A percentile compares a stretch with the other conserved stretches of the same genome.
phyloP scores from a whole-genome alignment of 2,797 vertebrate genomes.

The Novumbra hubbsi region DNA sequence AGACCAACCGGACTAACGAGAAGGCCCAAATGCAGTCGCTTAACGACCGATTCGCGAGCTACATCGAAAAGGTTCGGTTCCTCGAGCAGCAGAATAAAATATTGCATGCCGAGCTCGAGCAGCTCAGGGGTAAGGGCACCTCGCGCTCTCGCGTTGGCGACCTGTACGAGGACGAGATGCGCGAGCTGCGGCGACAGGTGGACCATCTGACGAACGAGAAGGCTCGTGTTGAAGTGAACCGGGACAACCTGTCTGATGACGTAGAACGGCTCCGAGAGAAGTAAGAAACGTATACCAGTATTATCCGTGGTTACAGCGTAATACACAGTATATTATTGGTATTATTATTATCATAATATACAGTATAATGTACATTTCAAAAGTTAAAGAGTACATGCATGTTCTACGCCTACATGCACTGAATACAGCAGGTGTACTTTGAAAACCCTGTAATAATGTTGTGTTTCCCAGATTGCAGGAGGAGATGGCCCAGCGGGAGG shows the following conservation, averaged over 20 bases:
- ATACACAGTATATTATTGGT: too few species aligned
- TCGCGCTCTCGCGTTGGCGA: constrained; percentile 88
- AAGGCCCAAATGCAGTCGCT: constrained; percentile 94
- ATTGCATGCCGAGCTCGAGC: constrained; percentile 89
- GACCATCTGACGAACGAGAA: constrained; percentile 94
- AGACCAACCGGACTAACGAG: constrained; percentile 87
- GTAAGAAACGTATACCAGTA: constrained; percentile 65
- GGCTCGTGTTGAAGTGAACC: constrained; percentile 87
- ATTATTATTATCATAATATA: too few species aligned
- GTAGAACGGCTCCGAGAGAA: constrained; percentile 85
- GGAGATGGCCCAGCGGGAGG: constrained; percentile 88
- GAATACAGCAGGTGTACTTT: too few species aligned
- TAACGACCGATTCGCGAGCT: constrained; percentile 94
- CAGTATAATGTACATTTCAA: too few species aligned
- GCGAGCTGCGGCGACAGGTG: constrained; percentile 89
- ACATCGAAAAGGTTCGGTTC: constrained; percentile 95
- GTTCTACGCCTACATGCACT: too few species aligned
- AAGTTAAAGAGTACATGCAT: too few species aligned
- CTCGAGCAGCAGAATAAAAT: constrained; percentile 98
- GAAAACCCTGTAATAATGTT: neutral
- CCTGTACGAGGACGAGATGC: constrained; percentile 93
- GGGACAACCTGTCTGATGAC: constrained; percentile 91
- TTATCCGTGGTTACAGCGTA: neutral
- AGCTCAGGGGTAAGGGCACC: constrained; percentile 88
- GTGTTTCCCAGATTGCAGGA: constrained; percentile 82